phyloP scores from a whole-genome alignment of 1,140 invertebrate genomes.

The Plutomurus gul region DNA sequence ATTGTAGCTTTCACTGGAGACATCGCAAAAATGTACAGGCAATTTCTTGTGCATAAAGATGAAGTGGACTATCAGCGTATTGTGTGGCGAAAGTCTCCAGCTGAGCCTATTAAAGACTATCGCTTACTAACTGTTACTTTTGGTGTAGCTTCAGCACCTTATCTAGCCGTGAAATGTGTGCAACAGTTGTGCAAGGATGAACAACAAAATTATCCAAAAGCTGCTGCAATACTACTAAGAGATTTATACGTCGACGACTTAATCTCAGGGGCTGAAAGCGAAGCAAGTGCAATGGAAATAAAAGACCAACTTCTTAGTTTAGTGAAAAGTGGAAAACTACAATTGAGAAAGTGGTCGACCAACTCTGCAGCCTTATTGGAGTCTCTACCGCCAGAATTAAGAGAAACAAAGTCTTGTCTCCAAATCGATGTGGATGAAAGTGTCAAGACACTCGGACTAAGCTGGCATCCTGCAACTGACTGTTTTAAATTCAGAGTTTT shows the following conservation, averaged over 20 bases:
- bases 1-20: constrained; percentile 50
- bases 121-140: constrained; percentile 6
- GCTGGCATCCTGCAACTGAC: constrained; percentile 56
- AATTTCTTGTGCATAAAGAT: constrained; percentile 41
- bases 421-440: constrained; percentile 42
- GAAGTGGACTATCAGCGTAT: constrained; percentile 35
- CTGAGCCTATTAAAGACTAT: constrained; percentile 41
- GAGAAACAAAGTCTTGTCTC: constrained; percentile 27
- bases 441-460: constrained; percentile 55
- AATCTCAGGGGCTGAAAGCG: background rate
- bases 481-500: background rate
- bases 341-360: constrained; percentile 57
- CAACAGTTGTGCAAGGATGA: too few relatives aligned
- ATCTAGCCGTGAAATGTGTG: too few relatives aligned
- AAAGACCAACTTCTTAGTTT: constrained; percentile 47
- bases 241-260: too few relatives aligned
- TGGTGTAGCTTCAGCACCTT: too few relatives aligned
- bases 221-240: too few relatives aligned
- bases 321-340: constrained; percentile 53
- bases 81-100: constrained; percentile 51
- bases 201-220: too few relatives aligned
- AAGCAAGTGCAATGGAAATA: constrained; percentile 43
- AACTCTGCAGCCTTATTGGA: constrained; percentile 52
- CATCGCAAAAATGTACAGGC: constrained; percentile 53
- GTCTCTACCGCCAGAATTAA: constrained; percentile 25